phyloP scores from a whole-genome alignment of 2,888 invertebrate genomes.

The Andrena minutula region DNA sequence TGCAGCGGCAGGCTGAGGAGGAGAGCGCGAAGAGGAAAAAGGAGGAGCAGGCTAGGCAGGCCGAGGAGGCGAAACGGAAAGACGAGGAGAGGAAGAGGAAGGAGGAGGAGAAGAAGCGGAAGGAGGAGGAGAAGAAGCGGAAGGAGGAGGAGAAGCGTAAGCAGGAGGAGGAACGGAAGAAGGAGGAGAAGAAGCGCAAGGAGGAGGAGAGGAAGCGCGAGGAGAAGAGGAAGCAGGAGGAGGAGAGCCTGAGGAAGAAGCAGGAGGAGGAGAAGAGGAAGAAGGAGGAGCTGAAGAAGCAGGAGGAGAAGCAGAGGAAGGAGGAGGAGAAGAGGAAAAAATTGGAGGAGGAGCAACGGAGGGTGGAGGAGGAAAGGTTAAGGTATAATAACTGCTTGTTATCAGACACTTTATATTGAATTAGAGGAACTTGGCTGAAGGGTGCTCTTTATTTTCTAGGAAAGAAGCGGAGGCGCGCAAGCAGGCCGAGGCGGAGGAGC shows the following conservation, averaged over 20 bases:
- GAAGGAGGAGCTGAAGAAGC: slow-evolving; percentile 80
- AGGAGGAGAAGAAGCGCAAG: slow-evolving; percentile 85
- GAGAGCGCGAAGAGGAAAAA: slow-evolving; percentile 77
- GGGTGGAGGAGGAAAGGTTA: slow-evolving; percentile 81
- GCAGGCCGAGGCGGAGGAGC: slow-evolving; percentile 65
- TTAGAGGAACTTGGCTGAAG: background rate
- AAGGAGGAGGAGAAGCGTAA: slow-evolving; percentile 86
- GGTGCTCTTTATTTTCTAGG: slow-evolving; percentile 50
- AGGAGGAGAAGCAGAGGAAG: slow-evolving; percentile 75
- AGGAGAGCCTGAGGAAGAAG: slow-evolving; percentile 86
- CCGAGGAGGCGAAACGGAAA: slow-evolving; percentile 83
- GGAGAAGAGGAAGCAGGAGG: slow-evolving; percentile 85
- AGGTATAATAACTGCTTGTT: slow-evolving; percentile 59
- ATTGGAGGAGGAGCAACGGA: slow-evolving; percentile 83
- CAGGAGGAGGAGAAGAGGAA: slow-evolving; percentile 82
- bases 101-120: slow-evolving; percentile 85
- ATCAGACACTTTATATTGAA: slow-evolving; percentile 11
- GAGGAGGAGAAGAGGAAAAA: slow-evolving; percentile 84
- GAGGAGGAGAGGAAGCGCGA: slow-evolving; percentile 83
- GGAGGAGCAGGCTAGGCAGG: slow-evolving; percentile 78
- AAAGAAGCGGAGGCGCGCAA: slow-evolving; percentile 80
- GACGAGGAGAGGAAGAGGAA: slow-evolving; percentile 86
- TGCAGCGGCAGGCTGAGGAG: slow-evolving; percentile 83
- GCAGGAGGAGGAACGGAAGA: slow-evolving; percentile 86
- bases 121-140: slow-evolving; percentile 86